phyloP scores from a whole-genome alignment of 2,113 vertebrate species.

The Pterocles gutturalis region DNA sequence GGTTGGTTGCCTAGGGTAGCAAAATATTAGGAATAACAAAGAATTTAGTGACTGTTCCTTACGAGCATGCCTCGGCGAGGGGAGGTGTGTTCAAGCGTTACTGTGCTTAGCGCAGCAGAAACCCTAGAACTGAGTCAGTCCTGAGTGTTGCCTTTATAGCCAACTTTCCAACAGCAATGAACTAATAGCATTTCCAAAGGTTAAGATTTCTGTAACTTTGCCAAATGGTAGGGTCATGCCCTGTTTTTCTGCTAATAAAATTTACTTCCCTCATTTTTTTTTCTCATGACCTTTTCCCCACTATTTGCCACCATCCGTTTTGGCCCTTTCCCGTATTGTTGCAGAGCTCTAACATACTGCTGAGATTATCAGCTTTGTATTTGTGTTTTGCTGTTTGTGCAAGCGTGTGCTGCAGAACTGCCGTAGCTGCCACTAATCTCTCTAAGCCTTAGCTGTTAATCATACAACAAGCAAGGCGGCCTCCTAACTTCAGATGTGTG shows the following conservation, averaged over 20 bases:
- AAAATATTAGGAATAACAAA: slow-evolving; percentile 70
- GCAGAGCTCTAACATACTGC: not conserved
- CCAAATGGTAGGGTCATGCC: slow-evolving; percentile 62
- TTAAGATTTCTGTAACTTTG: slow-evolving; percentile 54
- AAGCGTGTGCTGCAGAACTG: not conserved
- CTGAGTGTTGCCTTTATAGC: slow-evolving; percentile 10
- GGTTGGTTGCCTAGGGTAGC: slow-evolving; percentile 69
- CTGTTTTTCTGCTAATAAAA: slow-evolving; percentile 47
- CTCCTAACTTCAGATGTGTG: not conserved
- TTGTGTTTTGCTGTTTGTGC: not conserved
- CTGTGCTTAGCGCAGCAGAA: slow-evolving; percentile 70
- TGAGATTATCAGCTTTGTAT: not conserved
- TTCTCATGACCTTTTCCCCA: slow-evolving; percentile 69
- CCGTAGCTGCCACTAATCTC: accelerated
- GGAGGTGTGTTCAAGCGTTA: slow-evolving; percentile 53
- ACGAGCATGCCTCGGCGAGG: not conserved
- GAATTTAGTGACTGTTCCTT: slow-evolving; percentile 36
- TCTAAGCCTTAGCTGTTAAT: not conserved
- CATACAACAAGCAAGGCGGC: not conserved
- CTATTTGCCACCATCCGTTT: slow-evolving; percentile 35
- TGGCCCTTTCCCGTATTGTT: not conserved
- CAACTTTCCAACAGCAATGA: slow-evolving; percentile 61
- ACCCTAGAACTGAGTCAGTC: slow-evolving; percentile 64
- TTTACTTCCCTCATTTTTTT: slow-evolving; percentile 14
- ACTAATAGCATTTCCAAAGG: slow-evolving; percentile 64